Evolutionary conservation across 2,888 invertebrate species (phyloP), one percentile per base, ranked within the genome.

Genomic region (Pammene fasciana): DNA sequence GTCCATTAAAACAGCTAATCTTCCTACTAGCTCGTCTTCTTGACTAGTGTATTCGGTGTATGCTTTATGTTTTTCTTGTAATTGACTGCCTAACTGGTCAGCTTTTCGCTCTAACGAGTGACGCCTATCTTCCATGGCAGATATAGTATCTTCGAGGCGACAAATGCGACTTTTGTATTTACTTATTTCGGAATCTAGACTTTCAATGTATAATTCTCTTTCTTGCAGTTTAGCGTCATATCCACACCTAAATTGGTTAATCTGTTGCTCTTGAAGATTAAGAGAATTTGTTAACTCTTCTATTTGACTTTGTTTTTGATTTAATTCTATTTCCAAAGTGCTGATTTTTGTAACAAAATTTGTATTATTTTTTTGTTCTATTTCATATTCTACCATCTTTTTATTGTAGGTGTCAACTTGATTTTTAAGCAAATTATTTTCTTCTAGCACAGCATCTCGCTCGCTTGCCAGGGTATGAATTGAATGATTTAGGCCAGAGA

Each of bases 201-300:
- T 95, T 84, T 97, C 96, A 67, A 96, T 95, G 72, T 95, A 95
- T 59, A 95, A 92, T 80, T 96, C 95, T 72, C 95, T 92, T 83
- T 97, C 96, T 81, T 95, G 95, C 11, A 97, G 83, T 86, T 96
- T 96, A 1, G 95, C 95, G 72, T 95, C 94, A 64, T 94, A 88
- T 5, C 93, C 93, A 79, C 84, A 89, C 74, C 86, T 86, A 52
- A 86, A 79, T 80, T 90, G 92, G 73, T 78, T 86, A 68, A 89
- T 80, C 74, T 85, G 84, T 78, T 87, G 84, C 71, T 87, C 86
- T 45, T 86, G 76, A 67, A 80, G 75, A 73, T 88, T 87, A 56
- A 92, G 74, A 77, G 87, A 86, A 65, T 78, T 80, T 26, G 82
- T 72, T 61, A 93, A 78, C 68, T 89, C 87, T 10, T 77, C 68